Evolutionary conservation across 2,113 vertebrate genomes (phyloP).

Genomic region (Chionis minor): DNA sequence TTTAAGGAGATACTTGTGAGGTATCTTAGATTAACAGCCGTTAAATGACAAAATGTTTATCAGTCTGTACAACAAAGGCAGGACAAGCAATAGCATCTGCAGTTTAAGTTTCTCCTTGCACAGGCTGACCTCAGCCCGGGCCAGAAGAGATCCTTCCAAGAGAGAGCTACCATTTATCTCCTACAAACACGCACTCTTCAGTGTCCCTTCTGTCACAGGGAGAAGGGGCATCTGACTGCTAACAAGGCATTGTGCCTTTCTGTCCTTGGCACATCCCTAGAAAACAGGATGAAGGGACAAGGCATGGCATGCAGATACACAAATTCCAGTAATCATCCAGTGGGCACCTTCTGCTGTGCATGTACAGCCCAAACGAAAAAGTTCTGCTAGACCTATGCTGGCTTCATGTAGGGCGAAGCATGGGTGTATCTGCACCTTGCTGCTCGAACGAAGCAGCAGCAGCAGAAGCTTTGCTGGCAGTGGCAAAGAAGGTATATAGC

Average conservation of each 20-base stretch:
- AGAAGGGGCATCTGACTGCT: neutral
- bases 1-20: neutral
- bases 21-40: neutral
- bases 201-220: neutral
- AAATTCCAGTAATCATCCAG: neutral
- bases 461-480: neutral
- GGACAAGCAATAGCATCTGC: neutral
- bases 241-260: neutral
- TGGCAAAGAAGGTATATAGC: neutral
- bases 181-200: neutral
- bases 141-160: neutral
- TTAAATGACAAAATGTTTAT: neutral
- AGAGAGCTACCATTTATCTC: neutral
- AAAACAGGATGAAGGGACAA: neutral
- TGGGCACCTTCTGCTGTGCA: accelerated
- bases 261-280: neutral
- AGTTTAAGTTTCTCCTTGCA: neutral
- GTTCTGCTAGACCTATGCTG: neutral
- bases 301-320: neutral
- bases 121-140: neutral
- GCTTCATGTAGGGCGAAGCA: neutral
- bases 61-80: neutral
- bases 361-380: accelerated
- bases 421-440: neutral
- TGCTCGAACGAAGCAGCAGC: neutral